Evolutionary conservation across 2,888 invertebrate genomes (phyloP).

Genomic region (Yponomeuta sedellus): DNA sequence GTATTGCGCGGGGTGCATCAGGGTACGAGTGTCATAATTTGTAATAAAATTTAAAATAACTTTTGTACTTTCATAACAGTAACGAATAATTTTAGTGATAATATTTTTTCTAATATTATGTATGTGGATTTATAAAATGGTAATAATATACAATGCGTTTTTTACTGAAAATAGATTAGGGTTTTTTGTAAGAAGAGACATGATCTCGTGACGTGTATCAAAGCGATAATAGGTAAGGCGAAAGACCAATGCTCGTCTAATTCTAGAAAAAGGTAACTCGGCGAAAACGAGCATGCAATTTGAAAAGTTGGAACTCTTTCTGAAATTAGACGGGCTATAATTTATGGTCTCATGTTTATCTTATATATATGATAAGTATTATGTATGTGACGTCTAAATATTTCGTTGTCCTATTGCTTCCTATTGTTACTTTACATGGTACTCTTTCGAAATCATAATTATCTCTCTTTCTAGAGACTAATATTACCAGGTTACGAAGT

Average conservation of each 20-base stretch:
- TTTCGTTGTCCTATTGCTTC: slow-evolving; percentile 36
- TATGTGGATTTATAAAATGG: slow-evolving; percentile 57
- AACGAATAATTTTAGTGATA: slow-evolving; percentile 63
- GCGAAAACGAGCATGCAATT: background rate
- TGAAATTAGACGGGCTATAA: slow-evolving; percentile 37
- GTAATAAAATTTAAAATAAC: slow-evolving; percentile 44
- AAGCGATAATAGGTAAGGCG: slow-evolving; percentile 71
- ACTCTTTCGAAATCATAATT: background rate
- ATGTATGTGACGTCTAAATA: background rate
- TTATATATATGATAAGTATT: slow-evolving; percentile 39
- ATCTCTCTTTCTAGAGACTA: no score
- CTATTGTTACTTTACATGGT: background rate
- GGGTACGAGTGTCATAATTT: slow-evolving; percentile 76
- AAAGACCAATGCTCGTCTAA: slow-evolving; percentile 45
- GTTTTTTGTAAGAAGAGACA: slow-evolving; percentile 67
- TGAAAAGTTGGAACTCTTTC: slow-evolving; percentile 33
- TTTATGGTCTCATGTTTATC: slow-evolving; percentile 44
- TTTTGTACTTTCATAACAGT: slow-evolving; percentile 73
- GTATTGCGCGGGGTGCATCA: slow-evolving; percentile 74
- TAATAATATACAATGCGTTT: slow-evolving; percentile 63
- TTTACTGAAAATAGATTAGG: slow-evolving; percentile 72
- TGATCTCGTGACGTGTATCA: slow-evolving; percentile 67
- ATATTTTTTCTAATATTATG: slow-evolving; percentile 61
- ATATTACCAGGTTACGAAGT: background rate
- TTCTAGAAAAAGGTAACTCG: slow-evolving; percentile 37